Evolutionary conservation across 2,888 invertebrate genomes (phyloP), one percentile per base, ranked within the genome.

Genomic region (Hemaris fuciformis): DNA sequence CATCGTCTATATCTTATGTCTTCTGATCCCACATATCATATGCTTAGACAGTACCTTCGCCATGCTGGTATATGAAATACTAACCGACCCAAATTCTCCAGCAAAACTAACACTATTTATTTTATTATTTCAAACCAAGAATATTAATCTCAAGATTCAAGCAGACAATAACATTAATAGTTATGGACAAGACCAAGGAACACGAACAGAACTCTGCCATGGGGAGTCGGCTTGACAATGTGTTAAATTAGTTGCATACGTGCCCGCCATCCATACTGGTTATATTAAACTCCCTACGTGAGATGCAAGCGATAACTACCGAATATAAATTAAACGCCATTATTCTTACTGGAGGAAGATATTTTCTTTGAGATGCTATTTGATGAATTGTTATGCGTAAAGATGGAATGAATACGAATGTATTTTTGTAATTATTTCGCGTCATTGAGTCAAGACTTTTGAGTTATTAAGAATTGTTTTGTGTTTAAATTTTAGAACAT

Each of bases 231-330:
- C 76, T 77, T 83, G 82, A 84, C 84, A 82, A 81, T 83, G 80
- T 79, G 81, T 83, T 82, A 83, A 84, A 86, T 87, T 86, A 85
- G 84, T 79, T 79, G 74, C 70, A 77, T 82, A 85, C 86, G 86
- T 85, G 84, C 80, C 77, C 58, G 66, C 75, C 83, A 85, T 87
- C 77, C 75, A 77, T 82, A 82, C 76, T 76, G 74, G 72, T 74
- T 74, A 73, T 68, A 77, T 71, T 72, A 71, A 67, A 70, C 63
- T 64, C 57, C 60, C 63, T 57, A 77, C 75, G 75, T 77, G 77
- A 74, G 67, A 61, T 66, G 74, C 70, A 75, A 63, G 68, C 67
- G 38, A 64, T 65, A 75, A 61, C 60, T 63, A 68, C 67, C 66
- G 63, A 66, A 72, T 68, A 73, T 69, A 60, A 60, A 60, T 60